phyloP scores from a whole-genome alignment of 2,113 vertebrate genomes.

The Bos javanicus region DNA sequence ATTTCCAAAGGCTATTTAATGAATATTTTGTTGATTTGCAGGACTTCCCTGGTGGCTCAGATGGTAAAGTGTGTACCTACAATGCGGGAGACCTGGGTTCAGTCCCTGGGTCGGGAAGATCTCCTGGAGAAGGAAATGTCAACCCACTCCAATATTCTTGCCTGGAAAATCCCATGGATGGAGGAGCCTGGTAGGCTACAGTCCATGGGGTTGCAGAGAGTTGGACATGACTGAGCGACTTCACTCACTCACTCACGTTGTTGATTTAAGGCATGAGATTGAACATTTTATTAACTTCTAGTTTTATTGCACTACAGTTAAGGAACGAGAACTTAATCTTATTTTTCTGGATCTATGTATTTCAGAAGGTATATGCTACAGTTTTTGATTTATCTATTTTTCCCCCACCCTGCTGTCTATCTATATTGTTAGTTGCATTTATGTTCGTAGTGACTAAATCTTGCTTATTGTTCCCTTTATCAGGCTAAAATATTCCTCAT shows the following conservation, averaged over 20 bases:
- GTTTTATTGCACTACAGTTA: not conserved
- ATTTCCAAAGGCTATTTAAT: not conserved
- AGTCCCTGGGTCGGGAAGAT: not conserved
- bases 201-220: not conserved
- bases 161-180: not conserved
- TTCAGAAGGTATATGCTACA: not conserved
- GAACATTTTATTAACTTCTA: not conserved
- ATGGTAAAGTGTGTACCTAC: not conserved
- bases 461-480: not conserved
- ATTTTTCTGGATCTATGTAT: not conserved
- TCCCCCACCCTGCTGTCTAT: not conserved
- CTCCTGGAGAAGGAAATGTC: not conserved
- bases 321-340: not conserved
- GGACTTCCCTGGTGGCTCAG: not conserved
- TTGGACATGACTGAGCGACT: accelerated
- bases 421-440: not conserved
- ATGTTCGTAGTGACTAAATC: not conserved
- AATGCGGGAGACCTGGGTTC: not conserved
- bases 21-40: not conserved
- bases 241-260: not conserved
- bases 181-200: not conserved
- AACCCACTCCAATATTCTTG: not conserved
- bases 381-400: not conserved
- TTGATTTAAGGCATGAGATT: not conserved
- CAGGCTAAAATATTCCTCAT: not conserved